These are phyloP conservation scores for Alethe castanea DNA, from an alignment of 2,113 vertebrate species.

Conservation along the genomic window DNA sequence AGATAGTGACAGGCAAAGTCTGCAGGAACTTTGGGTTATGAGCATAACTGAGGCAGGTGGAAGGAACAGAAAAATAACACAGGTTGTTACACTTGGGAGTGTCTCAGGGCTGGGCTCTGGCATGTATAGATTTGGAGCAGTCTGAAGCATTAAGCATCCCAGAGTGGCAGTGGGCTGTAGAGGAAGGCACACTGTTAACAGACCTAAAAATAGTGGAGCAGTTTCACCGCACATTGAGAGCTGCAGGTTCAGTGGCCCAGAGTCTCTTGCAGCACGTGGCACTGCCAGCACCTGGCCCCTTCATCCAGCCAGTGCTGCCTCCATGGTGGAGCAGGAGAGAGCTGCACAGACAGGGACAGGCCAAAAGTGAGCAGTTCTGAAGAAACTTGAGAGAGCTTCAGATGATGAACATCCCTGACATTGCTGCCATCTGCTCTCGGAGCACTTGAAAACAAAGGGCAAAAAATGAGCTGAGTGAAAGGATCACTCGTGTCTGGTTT, in stretches of 20 bases:
- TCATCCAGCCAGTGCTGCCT: not conserved
- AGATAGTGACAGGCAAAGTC: not conserved
- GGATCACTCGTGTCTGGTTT: not conserved
- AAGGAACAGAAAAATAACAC: not conserved
- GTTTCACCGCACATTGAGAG: not conserved
- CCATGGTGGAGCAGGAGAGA: rapidly evolving
- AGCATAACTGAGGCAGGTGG: not conserved
- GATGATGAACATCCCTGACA: not conserved
- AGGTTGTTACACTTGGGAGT: not conserved
- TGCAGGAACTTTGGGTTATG: not conserved
- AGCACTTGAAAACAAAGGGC: not conserved
- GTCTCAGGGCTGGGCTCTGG: not conserved
- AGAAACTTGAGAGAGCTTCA: not conserved
- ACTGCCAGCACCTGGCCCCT: not conserved
- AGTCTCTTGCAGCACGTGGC: not conserved
- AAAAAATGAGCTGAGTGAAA: conserved; percentile 13
- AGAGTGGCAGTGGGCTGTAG: not conserved
- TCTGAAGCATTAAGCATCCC: not conserved
- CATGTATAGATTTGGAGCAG: not conserved
- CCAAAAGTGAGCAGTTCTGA: not conserved
- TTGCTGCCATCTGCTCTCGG: conserved; percentile 23
- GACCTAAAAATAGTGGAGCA: not conserved
- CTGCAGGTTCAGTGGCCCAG: not conserved
- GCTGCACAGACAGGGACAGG: not conserved
- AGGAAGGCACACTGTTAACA: not conserved